These are phyloP conservation scores for Emydura subglobosa DNA, from an alignment of 2,113 vertebrate species.

Conservation along the genomic window DNA sequence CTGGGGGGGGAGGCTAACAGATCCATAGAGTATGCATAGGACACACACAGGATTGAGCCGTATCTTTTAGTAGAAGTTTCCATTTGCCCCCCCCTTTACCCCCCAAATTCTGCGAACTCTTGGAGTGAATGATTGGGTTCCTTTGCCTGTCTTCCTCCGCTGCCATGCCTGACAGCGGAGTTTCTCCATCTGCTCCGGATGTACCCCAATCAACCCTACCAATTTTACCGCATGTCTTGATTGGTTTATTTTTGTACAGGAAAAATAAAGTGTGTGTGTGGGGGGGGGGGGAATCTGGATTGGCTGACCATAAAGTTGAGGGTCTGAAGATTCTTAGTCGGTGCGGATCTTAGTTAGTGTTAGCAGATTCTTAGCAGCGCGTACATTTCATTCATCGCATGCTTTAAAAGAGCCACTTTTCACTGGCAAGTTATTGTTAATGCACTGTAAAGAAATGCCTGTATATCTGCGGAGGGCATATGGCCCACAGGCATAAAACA, in stretches of 20 bases:
- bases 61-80: neutral
- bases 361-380: neutral
- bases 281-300: neutral
- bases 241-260: neutral
- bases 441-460: too few species aligned
- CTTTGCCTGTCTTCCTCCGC: neutral
- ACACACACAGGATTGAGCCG: neutral
- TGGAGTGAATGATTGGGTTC: neutral
- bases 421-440: too few species aligned
- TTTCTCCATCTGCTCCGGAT: too few species aligned
- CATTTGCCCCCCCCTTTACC: too few species aligned
- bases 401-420: neutral
- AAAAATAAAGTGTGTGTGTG: neutral
- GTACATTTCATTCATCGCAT: neutral
- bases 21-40: neutral
- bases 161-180: neutral
- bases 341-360: too few species aligned
- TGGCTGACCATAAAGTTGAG: neutral
- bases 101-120: neutral
- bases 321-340: neutral
- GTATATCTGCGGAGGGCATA: neutral
- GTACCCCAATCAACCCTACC: neutral
- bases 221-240: neutral
- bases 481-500: neutral
- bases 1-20: neutral